Percentiles rank a stretch among this genome's conserved stretches.
Conservation (phyloP, 2,888 invertebrate species). For the Meteorus cinctellus region DNA sequence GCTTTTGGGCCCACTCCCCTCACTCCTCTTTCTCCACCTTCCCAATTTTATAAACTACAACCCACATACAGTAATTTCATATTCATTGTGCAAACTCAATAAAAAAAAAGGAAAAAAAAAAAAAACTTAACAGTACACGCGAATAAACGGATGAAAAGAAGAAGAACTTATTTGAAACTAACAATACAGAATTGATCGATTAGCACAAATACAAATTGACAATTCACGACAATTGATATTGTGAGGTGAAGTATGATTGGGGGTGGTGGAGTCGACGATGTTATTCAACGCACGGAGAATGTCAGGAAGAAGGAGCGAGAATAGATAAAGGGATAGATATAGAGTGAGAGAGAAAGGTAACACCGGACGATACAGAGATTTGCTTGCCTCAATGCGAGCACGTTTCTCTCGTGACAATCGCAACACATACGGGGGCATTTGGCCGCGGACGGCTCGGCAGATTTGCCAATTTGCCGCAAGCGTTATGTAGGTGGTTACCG, state of each 20-base stretch:
- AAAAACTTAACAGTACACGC: neutral
- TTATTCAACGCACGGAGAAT: constrained; percentile 28
- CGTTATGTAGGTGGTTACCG: constrained; percentile 64
- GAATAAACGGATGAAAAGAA: neutral
- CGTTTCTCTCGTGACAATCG: constrained; percentile 37
- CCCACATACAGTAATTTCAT: neutral
- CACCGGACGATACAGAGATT: neutral
- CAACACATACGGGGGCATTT: constrained; percentile 41
- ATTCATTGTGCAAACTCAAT: neutral
- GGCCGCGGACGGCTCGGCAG: constrained; percentile 50
- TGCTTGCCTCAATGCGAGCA: constrained; percentile 29
- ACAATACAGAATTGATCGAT: neutral
- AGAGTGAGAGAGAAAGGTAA: neutral
- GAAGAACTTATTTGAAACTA: too few relatives aligned
- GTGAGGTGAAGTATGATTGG: neutral
- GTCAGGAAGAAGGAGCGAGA: constrained; percentile 18
- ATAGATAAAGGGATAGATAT: neutral
- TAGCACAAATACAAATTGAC: constrained; percentile 1
- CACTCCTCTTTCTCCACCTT: neutral
- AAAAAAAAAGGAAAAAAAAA: neutral
- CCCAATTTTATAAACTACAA: constrained; percentile 1
- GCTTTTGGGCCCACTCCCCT: constrained; percentile 22
- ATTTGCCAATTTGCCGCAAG: constrained; percentile 69
- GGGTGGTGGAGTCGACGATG: constrained; percentile 5
- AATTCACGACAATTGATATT: constrained; percentile 23